A percentile compares a stretch with the other conserved stretches of the same genome.
Conservation (phyloP, 2,888 invertebrate species). For the Limnephilus lunatus region DNA sequence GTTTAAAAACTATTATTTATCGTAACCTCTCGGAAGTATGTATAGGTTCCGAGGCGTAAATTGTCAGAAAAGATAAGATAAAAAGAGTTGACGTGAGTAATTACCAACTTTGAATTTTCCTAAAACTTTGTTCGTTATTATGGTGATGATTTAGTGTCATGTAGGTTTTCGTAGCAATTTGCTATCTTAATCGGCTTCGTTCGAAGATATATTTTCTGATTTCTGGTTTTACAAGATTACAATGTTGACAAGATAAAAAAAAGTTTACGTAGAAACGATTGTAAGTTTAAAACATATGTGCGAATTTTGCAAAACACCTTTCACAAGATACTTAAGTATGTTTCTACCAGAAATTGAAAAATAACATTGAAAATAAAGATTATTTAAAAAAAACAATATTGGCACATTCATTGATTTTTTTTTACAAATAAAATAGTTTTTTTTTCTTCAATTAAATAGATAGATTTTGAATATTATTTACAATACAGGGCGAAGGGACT, state of each 20-base stretch:
- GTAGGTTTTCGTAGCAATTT: background rate
- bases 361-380: no score
- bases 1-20: background rate
- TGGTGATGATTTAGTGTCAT: background rate
- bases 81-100: background rate
- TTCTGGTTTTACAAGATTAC: background rate
- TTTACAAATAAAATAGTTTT: no score
- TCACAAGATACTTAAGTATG: background rate
- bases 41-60: background rate
- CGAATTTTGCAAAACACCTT: background rate
- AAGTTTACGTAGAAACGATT: background rate
- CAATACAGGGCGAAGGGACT: no score
- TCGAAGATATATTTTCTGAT: background rate
- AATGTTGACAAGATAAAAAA: background rate
- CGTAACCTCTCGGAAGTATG: background rate
- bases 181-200: background rate
- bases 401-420: no score
- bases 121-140: background rate
- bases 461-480: no score
- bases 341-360: background rate
- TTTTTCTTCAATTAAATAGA: no score
- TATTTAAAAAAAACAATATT: no score
- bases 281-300: background rate
- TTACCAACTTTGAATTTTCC: background rate
- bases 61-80: background rate